Conservation (phyloP, 2,113 vertebrate species). For the Phalacrocorax brasilianus region DNA sequence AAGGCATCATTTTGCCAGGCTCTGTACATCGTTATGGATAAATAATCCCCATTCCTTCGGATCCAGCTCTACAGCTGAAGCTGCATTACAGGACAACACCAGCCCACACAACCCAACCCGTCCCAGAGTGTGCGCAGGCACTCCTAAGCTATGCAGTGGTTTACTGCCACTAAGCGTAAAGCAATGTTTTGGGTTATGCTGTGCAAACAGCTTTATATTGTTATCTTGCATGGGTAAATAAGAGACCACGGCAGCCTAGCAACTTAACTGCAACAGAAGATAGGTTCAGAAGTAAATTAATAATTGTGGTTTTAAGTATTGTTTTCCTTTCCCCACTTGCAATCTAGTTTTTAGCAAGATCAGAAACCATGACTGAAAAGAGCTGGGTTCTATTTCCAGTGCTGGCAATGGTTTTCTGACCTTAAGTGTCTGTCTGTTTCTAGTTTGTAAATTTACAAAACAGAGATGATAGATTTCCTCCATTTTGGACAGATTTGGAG, state of each 20-base stretch:
- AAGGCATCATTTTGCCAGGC: not conserved
- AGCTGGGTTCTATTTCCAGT: slow-evolving; percentile 1
- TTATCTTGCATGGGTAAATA: not conserved
- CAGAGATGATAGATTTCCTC: slow-evolving; percentile 23
- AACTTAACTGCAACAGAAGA: slow-evolving; percentile 1
- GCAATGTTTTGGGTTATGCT: not conserved
- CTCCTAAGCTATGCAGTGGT: not conserved
- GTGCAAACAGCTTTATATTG: not conserved
- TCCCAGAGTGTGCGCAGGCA: fast-evolving
- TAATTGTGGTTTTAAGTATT: not conserved
- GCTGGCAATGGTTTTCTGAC: slow-evolving; percentile 13
- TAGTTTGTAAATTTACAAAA: slow-evolving; percentile 33
- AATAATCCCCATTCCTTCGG: not conserved
- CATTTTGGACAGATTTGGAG: slow-evolving; percentile 31
- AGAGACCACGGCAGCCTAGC: not conserved
- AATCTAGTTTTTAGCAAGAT: not conserved
- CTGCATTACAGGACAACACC: not conserved
- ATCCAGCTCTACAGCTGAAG: not conserved
- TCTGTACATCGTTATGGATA: not conserved
- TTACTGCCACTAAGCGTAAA: not conserved
- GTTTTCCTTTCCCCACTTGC: not conserved
- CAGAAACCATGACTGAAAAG: not conserved
- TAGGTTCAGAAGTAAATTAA: not conserved
- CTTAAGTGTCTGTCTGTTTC: not conserved
- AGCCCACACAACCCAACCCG: not conserved